phyloP scores from a whole-genome alignment of 2,113 vertebrate genomes.

The Dromiciops gliroides region DNA sequence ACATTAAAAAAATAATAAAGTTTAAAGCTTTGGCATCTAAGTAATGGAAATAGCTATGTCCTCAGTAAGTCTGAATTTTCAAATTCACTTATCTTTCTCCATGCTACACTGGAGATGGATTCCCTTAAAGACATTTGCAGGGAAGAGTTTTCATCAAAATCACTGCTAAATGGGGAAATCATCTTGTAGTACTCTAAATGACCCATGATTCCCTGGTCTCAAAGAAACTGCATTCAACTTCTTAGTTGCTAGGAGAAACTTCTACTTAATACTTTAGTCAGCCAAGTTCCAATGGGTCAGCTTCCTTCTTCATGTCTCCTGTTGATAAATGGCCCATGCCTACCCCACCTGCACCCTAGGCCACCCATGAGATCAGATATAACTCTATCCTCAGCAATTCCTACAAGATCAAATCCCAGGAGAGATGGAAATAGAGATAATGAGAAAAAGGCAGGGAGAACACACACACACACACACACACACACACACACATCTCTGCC shows the following conservation, averaged over 20 bases:
- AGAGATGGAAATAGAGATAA: not conserved
- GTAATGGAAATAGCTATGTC: not conserved
- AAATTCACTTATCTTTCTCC: not conserved
- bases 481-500: not conserved
- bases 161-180: not conserved
- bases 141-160: not conserved
- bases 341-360: not conserved
- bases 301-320: not conserved
- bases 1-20: not conserved
- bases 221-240: not conserved
- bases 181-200: not conserved
- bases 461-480: not conserved
- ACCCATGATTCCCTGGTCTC: not conserved
- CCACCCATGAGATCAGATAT: not conserved
- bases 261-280: not conserved
- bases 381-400: not conserved
- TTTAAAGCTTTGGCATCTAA: not conserved
- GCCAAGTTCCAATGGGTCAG: not conserved
- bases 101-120: not conserved
- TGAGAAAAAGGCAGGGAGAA: not conserved
- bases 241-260: not conserved
- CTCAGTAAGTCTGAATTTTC: not conserved
- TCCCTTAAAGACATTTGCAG: not conserved
- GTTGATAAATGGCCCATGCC: not conserved
- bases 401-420: not conserved